Base-by-base conservation (phyloP, 2,113 vertebrate genomes). In the Aviceda subcristata region DNA sequence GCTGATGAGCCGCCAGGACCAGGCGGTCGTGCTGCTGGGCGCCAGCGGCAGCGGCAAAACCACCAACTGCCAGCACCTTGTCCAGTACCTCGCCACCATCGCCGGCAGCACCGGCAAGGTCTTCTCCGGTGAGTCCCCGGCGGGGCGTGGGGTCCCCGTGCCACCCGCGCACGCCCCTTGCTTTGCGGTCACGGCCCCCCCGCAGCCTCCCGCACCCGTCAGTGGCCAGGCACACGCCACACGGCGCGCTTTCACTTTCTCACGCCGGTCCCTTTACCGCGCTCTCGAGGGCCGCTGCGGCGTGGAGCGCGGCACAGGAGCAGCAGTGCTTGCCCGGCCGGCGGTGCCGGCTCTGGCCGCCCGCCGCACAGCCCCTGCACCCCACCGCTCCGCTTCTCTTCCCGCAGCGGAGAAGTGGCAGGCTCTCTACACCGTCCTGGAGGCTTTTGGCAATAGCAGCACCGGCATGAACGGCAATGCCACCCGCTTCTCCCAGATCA, bases 391-490 rank as follows among this genome's bases (percentile, higher is more conserved):
- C 8, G 30, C 79, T 78, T 94, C 57, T 98, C 14, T 97, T 84
- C 96, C 96, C 32, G 15, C 98, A 99, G 99, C 93, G 29, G 99
- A 99, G 98, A 99, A 99, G 96, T 99, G 99, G 99, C 99, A 99
- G 98, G 99, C 99, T 2, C 99, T 99, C 43, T 99, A 99, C 97
- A 99, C 99, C 81, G 96, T 99, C 97, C 97, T 99, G 97, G 99
- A 99, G 96, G 99, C 99, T 83, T 99, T 99, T 91, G 99, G 99
- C 57, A 99, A 99, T 97, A 99, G 99, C 95, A 96, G 98, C 90
- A 99, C 99, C 4, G 72, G 98, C 92, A 98, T 99, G 98, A 99
- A 99, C 8, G 36, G 98, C 96, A 99, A 99, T 3, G 99, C 99
- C 93, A 99, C 99, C 4, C 99, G 99, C 92, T 99, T 99, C 97